Evolutionary conservation across 2,888 invertebrate genomes (phyloP), one percentile per base, ranked within the genome.

Genomic region (Lydus trimaculatus): DNA sequence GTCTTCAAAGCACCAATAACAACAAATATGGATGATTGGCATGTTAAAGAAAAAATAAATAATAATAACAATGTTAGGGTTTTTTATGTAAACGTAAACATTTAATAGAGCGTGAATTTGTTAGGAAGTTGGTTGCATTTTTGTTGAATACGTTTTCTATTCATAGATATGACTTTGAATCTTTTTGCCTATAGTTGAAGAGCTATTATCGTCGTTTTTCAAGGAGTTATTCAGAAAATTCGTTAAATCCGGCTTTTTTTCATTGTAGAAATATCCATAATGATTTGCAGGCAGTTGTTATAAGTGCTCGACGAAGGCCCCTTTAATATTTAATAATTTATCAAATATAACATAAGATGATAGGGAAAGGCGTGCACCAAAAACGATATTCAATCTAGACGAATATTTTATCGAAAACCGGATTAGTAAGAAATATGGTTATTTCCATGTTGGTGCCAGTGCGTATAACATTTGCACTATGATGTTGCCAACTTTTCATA

Each of bases 351-450:
- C 1, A 43, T n/a, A n/a, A n/a, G n/a, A n/a, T n/a, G n/a, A n/a
- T n/a, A 15, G 15, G 31, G 36, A 36, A 9, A 36, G 28, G 1
- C 1, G 13, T 1, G 13, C n/a, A n/a, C n/a, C n/a, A 48, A 48
- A 20, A 48, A 69, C 67, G 72, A 72, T 69, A 72, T 67, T 69
- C 69, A 67, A 74, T 69, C 61, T 65, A 63, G 65, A 65, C 65
- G 43, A 71, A 74, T 75, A 76, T 75, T 76, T 79, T 72, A 78
- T 76, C 71, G 73, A 15, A 39, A 65, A 78, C 76, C 78, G 78
- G 78, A 79, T 80, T 79, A 79, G 71, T 75, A 74, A 75, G 74
- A 80, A 79, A 80, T 80, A 80, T 80, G 75, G 79, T 75, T 77
- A 78, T 79, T 75, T 75, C 74, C 76, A 72, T 76, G 75, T 73